Percentiles rank a stretch among this genome's conserved stretches.
These are phyloP conservation scores for Xenopus borealis DNA, from an alignment of 2,113 vertebrate species.

Conservation along the genomic window DNA sequence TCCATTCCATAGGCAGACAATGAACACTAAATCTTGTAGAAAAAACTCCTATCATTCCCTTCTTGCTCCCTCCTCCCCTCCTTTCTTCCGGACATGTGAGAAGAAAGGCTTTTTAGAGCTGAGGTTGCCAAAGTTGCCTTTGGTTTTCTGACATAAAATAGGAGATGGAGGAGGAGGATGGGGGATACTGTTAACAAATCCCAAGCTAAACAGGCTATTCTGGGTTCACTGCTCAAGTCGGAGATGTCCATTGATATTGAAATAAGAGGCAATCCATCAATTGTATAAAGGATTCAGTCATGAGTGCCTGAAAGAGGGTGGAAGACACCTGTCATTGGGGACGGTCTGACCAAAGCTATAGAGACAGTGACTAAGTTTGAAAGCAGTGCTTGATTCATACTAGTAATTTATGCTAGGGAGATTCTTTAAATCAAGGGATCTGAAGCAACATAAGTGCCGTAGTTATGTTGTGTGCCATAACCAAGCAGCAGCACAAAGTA, in stretches of 20 bases:
- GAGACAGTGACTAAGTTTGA: conserved; percentile 52
- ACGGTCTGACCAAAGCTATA: conserved; percentile 65
- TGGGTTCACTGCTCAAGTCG: conserved; percentile 8
- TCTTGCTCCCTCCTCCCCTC: background rate
- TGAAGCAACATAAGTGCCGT: conserved; percentile 18
- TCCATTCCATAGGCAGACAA: background rate
- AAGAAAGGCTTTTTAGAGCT: conserved; percentile 34
- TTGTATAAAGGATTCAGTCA: conserved; percentile 63
- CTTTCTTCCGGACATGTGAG: background rate
- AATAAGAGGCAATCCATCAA: conserved; percentile 75
- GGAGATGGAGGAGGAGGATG: conserved; percentile 46
- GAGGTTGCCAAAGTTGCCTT: conserved; percentile 39
- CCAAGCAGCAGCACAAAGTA: background rate
- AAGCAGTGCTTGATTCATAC: conserved; percentile 51
- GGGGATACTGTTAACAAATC: conserved; percentile 70
- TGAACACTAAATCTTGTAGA: background rate
- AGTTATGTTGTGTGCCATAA: conserved; percentile 12
- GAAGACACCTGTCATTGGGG: conserved; percentile 64
- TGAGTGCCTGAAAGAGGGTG: conserved; percentile 59
- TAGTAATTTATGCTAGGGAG: conserved; percentile 20
- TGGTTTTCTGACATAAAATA: conserved; percentile 26
- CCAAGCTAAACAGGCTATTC: conserved; percentile 52
- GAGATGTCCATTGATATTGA: conserved; percentile 74
- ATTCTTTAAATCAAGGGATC: conserved; percentile 12
- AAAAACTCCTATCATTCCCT: background rate